Base-by-base conservation (phyloP, 2,797 vertebrate species). In the Tokudaia tokunoshimensis region DNA sequence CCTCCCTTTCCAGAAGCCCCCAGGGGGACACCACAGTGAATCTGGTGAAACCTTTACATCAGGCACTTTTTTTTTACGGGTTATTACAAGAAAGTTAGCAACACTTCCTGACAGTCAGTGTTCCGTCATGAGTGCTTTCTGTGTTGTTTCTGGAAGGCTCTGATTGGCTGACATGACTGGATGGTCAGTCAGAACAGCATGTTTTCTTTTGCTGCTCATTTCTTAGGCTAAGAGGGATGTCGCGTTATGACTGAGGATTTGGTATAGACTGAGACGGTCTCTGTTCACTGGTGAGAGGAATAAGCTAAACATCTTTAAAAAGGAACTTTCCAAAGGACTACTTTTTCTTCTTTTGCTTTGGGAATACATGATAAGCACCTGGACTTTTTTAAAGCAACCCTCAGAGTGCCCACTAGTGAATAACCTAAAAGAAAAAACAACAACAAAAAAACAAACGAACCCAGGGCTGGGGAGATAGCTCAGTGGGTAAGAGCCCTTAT, bases 191-290 rank as follows among this genome's bases (percentile, higher is more conserved):
- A 50, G 61, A 78, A 31, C 6, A 3, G 34, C 50, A 17, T 9
- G 10, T 26, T 89, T 61, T 78, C 80, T 74, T 80, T 31, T 37
- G 50, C 37, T 78, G 26, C 26, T 59, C 59, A 24, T 67, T 91
- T 96, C 95, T 85, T 65, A 37, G 78, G 94, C 83, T 44, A 37
- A 0, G 76, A 87, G 88, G 86, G 87, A 55, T 61, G 90, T 22
- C 93, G 63, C 3, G 13, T 47, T 22, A 44, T 8, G 7, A 86
- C 63, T 94, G 75, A 92, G 37, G 92, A 81, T 93, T 85, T 96
- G 87, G 26, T 95, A 95, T 92, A 92, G 91, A 95, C 91, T 97
- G 98, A 98, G 95, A 94, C 97, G 97, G 97, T 91, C 94, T 97
- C 97, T 61, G 31, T 92, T 96, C 94, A 96, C 37, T 90, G 96